These are phyloP conservation scores for Urechis unicinctus DNA, from an alignment of 2,888 invertebrate species.

Conservation along the genomic window DNA sequence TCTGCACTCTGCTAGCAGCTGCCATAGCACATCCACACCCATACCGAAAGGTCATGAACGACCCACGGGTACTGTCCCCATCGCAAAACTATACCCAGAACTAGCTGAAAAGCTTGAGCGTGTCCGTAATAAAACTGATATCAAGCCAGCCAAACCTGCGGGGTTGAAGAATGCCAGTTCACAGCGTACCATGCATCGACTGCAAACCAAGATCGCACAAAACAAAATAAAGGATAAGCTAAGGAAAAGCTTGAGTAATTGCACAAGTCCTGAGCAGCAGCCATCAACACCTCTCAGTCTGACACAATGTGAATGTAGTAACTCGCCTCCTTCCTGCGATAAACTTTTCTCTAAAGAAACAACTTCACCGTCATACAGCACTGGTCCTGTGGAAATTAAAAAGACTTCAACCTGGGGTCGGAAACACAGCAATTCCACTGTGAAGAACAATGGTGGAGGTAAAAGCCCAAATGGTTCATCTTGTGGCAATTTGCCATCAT, in stretches of 20 bases:
- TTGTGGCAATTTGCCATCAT: too few species aligned
- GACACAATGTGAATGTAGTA: too few species aligned
- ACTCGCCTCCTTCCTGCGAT: too few species aligned
- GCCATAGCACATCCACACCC: neutral
- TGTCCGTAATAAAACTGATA: constrained; percentile 27
- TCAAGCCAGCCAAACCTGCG: constrained; percentile 3
- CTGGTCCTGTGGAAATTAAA: too few species aligned
- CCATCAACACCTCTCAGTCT: neutral
- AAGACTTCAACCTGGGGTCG: too few species aligned
- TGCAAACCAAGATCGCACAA: constrained; percentile 51
- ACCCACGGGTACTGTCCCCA: constrained; percentile 8
- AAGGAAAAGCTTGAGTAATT: constrained; percentile 26
- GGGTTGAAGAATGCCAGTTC: constrained; percentile 25
- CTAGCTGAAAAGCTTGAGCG: constrained; percentile 45
- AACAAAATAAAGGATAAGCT: constrained; percentile 50
- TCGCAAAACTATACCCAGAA: constrained; percentile 44
- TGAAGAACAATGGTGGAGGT: too few species aligned
- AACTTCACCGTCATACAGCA: too few species aligned
- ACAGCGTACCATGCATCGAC: constrained; percentile 48
- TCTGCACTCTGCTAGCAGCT: too few species aligned
- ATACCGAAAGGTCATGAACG: neutral
- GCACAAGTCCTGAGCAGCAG: neutral
- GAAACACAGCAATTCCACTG: too few species aligned
- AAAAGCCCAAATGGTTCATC: too few species aligned
- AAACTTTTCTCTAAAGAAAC: too few species aligned